Base-by-base conservation (phyloP, 1,140 invertebrate species). In the Oncopodura yosiiana region DNA sequence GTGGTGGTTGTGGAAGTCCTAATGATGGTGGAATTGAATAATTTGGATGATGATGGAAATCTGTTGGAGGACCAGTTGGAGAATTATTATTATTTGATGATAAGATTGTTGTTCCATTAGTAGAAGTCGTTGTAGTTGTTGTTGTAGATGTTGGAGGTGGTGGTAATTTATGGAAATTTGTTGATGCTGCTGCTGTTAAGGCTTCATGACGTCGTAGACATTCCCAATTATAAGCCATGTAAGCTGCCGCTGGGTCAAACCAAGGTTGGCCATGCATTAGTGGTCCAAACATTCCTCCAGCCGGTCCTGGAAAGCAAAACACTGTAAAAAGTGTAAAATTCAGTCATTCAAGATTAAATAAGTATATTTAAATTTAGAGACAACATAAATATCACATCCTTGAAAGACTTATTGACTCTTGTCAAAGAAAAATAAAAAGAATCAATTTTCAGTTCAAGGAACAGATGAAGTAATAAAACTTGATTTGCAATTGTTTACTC, bases 151-250 rank as follows among this genome's bases (percentile, higher is more conserved):
- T n/a, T n/a, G n/a, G n/a, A n/a, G n/a, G n/a, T n/a, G n/a, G n/a
- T n/a, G n/a, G n/a, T n/a, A n/a, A n/a, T n/a, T n/a, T n/a, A n/a
- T n/a, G n/a, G n/a, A n/a, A n/a, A n/a, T n/a, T n/a, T n/a, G n/a
- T n/a, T n/a, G 49, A 36, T 14, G 49, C 49, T n/a, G n/a, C n/a
- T n/a, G n/a, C n/a, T 9, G 51, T 38, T n/a, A 32, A 24, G 3
- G 59, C 59, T 27, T 61, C 59, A 23, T 56, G 55, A 11, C 59
- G 48, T 18, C 62, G 52, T 32, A 64, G 56, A 23, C 53, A 56
- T 30, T 64, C 60, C 62, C 60, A 64, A 41, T 64, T 64, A 51
- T 64, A 64, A 3, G 62, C 62, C 58, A 66, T 59, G 48, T 66
- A 66, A n/a, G 63, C 64, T 1, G 61, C 61, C 9, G 61, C 54